phyloP scores from a whole-genome alignment of 2,113 vertebrate genomes.

The Romanogobio albipinnatus region DNA sequence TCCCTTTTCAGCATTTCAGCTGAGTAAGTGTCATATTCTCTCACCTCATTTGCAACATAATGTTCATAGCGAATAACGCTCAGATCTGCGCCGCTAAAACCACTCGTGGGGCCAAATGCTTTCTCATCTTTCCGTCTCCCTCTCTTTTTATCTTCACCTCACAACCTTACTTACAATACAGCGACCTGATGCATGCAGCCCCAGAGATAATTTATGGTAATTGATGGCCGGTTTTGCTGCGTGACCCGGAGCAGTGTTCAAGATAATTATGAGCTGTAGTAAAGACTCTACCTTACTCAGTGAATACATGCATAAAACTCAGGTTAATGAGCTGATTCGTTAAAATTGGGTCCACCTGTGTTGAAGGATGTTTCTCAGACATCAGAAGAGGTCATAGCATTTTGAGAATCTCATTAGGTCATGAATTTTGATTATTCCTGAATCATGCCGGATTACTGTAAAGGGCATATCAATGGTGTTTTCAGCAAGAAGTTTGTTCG shows the following conservation, averaged over 20 bases:
- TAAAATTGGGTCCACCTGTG: conserved; percentile 21
- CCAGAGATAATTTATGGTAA: conserved; percentile 50
- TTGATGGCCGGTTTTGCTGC: conserved; percentile 44
- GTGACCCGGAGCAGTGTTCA: conserved; percentile 43
- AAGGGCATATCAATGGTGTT: neutral
- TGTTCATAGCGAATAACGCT: conserved; percentile 8
- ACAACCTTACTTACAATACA: conserved; percentile 25
- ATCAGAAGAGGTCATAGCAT: conserved; percentile 24
- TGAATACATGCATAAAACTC: conserved; percentile 47
- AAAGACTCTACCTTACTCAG: conserved; percentile 24
- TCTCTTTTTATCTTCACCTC: conserved; percentile 25
- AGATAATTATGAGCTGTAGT: conserved; percentile 46
- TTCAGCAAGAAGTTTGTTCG: neutral
- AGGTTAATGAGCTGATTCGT: conserved; percentile 33
- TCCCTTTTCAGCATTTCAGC: neutral
- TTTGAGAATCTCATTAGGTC: conserved; percentile 13
- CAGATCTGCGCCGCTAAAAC: conserved; percentile 2
- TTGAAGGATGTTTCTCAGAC: conserved; percentile 26
- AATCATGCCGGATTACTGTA: neutral
- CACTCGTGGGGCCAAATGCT: conserved; percentile 34
- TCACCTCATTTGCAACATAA: conserved; percentile 31
- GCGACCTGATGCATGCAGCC: conserved; percentile 33
- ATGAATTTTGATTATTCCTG: neutral
- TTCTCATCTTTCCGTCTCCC: conserved; percentile 30
- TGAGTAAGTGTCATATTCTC: conserved; percentile 13